phyloP scores from a whole-genome alignment of 2,888 invertebrate species.

The Amblyjoppa fuscipennis region DNA sequence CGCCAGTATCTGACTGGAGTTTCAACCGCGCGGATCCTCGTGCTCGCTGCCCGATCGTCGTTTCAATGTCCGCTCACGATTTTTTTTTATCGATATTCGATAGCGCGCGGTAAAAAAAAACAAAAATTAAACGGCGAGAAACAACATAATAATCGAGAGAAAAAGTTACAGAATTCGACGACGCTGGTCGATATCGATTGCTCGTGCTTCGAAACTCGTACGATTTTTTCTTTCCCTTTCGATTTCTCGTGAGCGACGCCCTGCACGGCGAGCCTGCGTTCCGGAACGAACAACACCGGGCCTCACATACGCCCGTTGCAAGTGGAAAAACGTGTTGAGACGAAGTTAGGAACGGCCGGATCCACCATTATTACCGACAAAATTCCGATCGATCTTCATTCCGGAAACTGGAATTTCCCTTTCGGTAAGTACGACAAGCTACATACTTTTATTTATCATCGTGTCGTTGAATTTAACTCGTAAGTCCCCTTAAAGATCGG shows the following conservation, averaged over 20 bases:
- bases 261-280: conserved; percentile 40
- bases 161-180: conserved; percentile 15
- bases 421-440: conserved; percentile 10
- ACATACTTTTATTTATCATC: background rate
- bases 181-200: background rate
- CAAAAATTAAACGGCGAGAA: background rate
- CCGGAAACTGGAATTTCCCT: background rate
- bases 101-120: background rate
- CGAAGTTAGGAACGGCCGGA: background rate
- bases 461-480: too few relatives aligned
- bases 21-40: conserved; percentile 76
- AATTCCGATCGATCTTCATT: background rate
- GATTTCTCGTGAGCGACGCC: conserved; percentile 42
- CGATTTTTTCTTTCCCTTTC: conserved; percentile 37
- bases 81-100: conserved; percentile 39
- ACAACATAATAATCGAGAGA: background rate
- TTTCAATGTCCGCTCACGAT: background rate
- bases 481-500: too few relatives aligned
- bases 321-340: conserved; percentile 10
- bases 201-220: background rate
- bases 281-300: conserved; percentile 53
- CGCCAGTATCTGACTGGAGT: conserved; percentile 78
- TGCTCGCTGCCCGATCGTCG: conserved; percentile 59
- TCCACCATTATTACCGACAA: background rate
- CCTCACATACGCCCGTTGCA: conserved; percentile 12